phyloP scores from a whole-genome alignment of 1,140 invertebrate genomes.

The Drosophila nebulosa region DNA sequence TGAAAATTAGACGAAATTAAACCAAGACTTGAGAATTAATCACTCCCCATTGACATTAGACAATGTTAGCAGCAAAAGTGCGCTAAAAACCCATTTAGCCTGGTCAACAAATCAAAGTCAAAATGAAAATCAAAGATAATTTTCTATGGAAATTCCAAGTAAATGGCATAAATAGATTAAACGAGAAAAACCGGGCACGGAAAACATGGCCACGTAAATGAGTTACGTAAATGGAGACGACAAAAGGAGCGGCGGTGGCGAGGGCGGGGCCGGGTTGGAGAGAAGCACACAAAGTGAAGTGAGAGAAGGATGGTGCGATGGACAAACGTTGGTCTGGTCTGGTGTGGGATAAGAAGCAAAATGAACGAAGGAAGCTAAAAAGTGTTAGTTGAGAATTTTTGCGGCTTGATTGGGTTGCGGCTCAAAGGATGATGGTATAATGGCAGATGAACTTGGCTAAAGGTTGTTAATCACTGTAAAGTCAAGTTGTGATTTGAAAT shows the following conservation, averaged over 20 bases:
- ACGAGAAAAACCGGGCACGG: conserved; percentile 32
- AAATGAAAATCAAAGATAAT: conserved; percentile 76
- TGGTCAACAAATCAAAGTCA: conserved; percentile 60
- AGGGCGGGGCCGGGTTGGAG: not conserved
- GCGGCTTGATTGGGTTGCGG: conserved; percentile 35
- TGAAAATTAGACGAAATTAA: conserved; percentile 77
- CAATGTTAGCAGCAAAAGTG: not conserved
- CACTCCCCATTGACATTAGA: conserved; percentile 70
- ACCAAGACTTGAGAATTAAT: conserved; percentile 56
- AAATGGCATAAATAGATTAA: conserved; percentile 73
- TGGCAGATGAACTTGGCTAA: not conserved
- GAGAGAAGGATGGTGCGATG: not conserved
- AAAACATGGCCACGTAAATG: conserved; percentile 63
- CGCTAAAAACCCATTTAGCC: not conserved
- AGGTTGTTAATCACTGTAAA: not conserved
- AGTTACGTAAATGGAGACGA: conserved; percentile 34
- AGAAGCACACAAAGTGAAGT: conserved; percentile 4
- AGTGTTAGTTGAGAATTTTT: conserved; percentile 28
- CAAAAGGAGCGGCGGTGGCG: not conserved
- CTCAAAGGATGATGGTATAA: not conserved
- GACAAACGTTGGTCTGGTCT: not conserved
- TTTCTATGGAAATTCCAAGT: conserved; percentile 70
- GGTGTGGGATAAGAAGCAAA: not conserved
- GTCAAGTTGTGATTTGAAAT: not conserved
- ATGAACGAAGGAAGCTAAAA: conserved; percentile 13